phyloP scores from a whole-genome alignment of 2,888 invertebrate genomes.

The Carcina quercana region DNA sequence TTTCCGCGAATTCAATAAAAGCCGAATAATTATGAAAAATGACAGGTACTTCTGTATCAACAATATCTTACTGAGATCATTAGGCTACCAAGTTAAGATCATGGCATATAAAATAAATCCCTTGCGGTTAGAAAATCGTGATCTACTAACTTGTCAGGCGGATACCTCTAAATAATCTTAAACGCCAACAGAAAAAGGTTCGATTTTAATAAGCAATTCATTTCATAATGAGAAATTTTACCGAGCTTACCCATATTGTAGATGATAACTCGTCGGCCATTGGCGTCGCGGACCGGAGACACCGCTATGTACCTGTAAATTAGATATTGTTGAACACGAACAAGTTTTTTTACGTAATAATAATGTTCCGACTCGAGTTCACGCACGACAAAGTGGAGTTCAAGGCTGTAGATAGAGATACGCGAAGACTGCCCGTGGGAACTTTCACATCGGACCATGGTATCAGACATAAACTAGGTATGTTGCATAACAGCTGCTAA shows the following conservation, averaged over 20 bases:
- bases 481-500: background rate
- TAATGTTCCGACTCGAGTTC: background rate
- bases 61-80: too few relatives aligned
- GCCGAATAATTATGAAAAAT: too few relatives aligned
- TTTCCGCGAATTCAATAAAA: too few relatives aligned
- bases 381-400: slow-evolving; percentile 1
- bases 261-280: slow-evolving; percentile 83
- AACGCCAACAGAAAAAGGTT: too few relatives aligned
- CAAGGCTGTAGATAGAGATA: slow-evolving; percentile 3
- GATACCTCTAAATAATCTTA: too few relatives aligned
- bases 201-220: too few relatives aligned
- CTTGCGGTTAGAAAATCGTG: too few relatives aligned
- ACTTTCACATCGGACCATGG: slow-evolving; percentile 6
- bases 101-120: too few relatives aligned
- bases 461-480: background rate
- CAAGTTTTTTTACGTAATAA: background rate
- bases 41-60: too few relatives aligned
- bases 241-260: slow-evolving; percentile 76
- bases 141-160: too few relatives aligned
- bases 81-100: too few relatives aligned
- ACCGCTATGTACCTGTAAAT: slow-evolving; percentile 80
- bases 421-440: slow-evolving; percentile 1
- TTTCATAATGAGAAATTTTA: too few relatives aligned
- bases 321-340: slow-evolving; percentile 22
- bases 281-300: slow-evolving; percentile 81